A percentile compares a stretch with the other conserved stretches of the same genome.
Evolutionary conservation across 2,113 vertebrate species (phyloP).

Genomic region (Girardinichthys multiradiatus): DNA sequence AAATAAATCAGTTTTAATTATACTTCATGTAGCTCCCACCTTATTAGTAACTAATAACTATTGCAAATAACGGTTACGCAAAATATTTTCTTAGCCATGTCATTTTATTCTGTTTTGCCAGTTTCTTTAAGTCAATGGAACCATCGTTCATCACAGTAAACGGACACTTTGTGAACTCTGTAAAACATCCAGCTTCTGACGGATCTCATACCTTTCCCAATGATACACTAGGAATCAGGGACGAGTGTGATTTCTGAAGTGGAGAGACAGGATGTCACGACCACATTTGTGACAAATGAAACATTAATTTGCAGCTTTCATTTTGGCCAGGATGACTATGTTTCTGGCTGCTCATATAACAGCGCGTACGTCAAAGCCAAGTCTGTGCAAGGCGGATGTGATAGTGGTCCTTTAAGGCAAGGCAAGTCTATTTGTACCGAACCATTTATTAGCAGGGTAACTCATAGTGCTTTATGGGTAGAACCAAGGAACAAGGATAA

Average conservation of each 20-base stretch:
- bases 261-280: slow-evolving; percentile 1
- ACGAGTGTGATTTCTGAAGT: not conserved
- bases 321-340: slow-evolving; percentile 17
- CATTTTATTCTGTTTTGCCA: no score
- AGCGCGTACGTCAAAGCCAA: slow-evolving; percentile 9
- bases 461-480: no score
- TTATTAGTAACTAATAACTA: no score
- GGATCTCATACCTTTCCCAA: slow-evolving; percentile 5
- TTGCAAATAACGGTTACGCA: no score
- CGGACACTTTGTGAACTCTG: not conserved
- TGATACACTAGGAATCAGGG: not conserved
- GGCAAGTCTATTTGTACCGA: no score
- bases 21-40: no score
- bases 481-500: no score
- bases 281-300: slow-evolving; percentile 17
- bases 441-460: no score
- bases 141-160: slow-evolving; percentile 12
- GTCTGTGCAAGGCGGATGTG: slow-evolving; percentile 12
- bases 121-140: not conserved
- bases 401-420: not conserved
- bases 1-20: no score
- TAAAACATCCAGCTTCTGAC: not conserved
- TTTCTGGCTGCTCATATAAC: slow-evolving; percentile 10
- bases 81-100: no score
- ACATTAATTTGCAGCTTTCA: slow-evolving; percentile 1